These are phyloP conservation scores for Synanthedon formicaeformis DNA, from an alignment of 2,888 invertebrate species.

Conservation along the genomic window DNA sequence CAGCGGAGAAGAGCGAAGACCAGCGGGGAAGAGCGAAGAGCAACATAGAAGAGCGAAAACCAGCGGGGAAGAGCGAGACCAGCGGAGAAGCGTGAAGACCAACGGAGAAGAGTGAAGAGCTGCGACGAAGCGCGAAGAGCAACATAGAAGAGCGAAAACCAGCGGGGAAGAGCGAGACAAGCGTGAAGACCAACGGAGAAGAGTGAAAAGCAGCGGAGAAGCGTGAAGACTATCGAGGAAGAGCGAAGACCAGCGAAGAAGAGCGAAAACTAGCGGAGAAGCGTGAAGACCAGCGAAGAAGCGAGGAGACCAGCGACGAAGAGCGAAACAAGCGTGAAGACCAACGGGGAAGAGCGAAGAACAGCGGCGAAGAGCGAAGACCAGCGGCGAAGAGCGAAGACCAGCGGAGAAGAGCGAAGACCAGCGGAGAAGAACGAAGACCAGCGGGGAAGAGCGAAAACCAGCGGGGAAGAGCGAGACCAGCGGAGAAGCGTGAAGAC, in stretches of 20 bases:
- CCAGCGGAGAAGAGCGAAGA: too few species aligned
- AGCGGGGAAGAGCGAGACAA: neutral
- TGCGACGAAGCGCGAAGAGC: neutral
- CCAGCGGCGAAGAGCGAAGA: too few species aligned
- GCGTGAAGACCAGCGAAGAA: neutral
- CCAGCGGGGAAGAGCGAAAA: too few species aligned
- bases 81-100: too few species aligned
- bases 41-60: neutral
- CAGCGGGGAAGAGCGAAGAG: neutral
- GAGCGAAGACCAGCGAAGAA: neutral
- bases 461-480: too few species aligned
- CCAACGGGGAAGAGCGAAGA: neutral
- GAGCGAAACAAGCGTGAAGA: neutral
- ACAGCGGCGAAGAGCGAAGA: too few species aligned
- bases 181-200: slow-evolving; percentile 1
- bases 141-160: neutral
- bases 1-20: neutral
- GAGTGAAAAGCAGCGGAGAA: slow-evolving; percentile 1
- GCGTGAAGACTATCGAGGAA: neutral
- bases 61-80: neutral
- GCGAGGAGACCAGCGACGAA: too few species aligned
- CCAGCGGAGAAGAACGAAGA: too few species aligned
- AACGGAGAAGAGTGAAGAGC: slow-evolving; percentile 1
- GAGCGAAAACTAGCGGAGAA: neutral
- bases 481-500: too few species aligned